Evolutionary conservation across 2,888 invertebrate species (phyloP).

Genomic region (Plusia festucae): DNA sequence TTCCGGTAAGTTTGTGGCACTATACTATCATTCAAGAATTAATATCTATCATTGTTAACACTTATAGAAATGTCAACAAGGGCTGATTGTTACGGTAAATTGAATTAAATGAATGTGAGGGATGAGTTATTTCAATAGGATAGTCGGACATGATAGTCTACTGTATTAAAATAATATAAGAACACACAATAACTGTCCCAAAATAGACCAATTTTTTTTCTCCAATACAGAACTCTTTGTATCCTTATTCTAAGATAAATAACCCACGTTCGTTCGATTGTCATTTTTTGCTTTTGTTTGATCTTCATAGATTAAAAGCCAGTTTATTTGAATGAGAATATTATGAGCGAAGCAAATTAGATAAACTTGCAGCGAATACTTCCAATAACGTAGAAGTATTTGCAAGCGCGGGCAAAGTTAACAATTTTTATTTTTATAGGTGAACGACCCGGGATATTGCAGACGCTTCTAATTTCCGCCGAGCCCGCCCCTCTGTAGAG

Average conservation of each 20-base stretch:
- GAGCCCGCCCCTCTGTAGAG: slow-evolving; percentile 60
- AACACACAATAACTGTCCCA: too few species aligned
- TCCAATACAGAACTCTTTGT: too few species aligned
- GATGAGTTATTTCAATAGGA: not conserved
- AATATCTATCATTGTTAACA: too few species aligned
- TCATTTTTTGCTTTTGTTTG: too few species aligned
- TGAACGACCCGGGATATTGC: slow-evolving; percentile 74
- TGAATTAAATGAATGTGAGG: not conserved
- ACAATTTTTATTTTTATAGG: slow-evolving; percentile 73
- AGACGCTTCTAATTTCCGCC: slow-evolving; percentile 78
- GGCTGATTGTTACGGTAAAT: too few species aligned
- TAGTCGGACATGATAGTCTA: not conserved
- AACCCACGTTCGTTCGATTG: too few species aligned
- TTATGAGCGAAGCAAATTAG: slow-evolving; percentile 28
- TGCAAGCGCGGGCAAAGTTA: slow-evolving; percentile 60
- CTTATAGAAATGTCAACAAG: too few species aligned
- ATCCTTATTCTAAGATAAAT: too few species aligned
- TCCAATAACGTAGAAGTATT: slow-evolving; percentile 53
- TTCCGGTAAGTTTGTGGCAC: too few species aligned
- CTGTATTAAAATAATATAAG: not conserved
- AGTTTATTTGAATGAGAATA: not conserved
- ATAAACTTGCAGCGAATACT: slow-evolving; percentile 43
- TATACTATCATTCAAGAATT: too few species aligned
- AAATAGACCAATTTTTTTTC: not conserved
- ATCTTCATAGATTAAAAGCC: too few species aligned